Evolutionary conservation across 2,797 vertebrate species (phyloP).

Genomic region (Mormyrops boulengeri): DNA sequence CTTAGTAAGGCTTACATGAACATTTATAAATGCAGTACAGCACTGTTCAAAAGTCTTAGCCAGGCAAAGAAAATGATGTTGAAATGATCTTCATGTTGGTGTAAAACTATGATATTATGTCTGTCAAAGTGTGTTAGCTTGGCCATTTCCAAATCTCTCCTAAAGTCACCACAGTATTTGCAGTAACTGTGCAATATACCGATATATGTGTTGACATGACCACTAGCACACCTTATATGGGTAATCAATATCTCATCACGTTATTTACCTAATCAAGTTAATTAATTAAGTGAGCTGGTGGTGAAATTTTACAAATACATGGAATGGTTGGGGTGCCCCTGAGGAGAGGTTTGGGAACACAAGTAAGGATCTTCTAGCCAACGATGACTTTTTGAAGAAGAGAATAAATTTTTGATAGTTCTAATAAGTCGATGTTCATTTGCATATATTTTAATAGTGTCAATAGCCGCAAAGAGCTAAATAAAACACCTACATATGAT

Average conservation of each 20-base stretch:
- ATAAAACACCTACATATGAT: neutral
- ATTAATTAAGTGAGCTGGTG: neutral
- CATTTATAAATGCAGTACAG: neutral
- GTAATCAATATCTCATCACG: neutral
- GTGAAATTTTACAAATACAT: neutral
- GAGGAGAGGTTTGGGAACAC: neutral
- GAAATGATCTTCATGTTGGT: neutral
- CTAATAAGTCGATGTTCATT: neutral
- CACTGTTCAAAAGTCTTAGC: neutral
- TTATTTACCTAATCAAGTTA: neutral
- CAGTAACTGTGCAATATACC: neutral
- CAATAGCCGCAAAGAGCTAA: neutral
- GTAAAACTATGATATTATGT: neutral
- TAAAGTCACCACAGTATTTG: neutral
- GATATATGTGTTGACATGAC: neutral
- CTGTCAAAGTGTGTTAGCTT: neutral
- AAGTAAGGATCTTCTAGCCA: neutral
- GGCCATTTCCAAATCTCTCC: neutral
- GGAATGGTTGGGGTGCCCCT: neutral
- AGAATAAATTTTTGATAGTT: neutral
- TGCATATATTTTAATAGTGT: neutral
- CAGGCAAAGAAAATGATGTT: neutral
- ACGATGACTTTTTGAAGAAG: neutral
- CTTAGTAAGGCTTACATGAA: neutral
- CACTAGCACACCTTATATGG: neutral